These are phyloP conservation scores for Poeciliopsis paucimaculata DNA, from an alignment of 2,797 vertebrate genomes.

Conservation along the genomic window DNA sequence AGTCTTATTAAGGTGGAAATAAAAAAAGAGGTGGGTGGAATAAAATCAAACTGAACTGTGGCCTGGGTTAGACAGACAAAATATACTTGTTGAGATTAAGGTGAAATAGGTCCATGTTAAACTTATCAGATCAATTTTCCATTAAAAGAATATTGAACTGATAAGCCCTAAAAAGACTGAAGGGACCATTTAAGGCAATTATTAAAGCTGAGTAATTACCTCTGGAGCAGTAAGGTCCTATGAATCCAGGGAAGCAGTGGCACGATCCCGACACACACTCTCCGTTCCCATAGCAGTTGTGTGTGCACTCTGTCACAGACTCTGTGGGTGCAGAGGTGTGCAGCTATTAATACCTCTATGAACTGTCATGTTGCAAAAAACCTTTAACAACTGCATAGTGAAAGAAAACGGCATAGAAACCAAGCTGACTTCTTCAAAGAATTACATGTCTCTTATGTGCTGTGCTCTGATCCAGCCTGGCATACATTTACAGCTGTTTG, in stretches of 20 bases:
- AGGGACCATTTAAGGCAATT: constrained; percentile 11
- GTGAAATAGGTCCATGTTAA: constrained; percentile 1
- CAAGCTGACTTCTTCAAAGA: neutral
- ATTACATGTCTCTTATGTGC: constrained; percentile 51
- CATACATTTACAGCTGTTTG: constrained; percentile 70
- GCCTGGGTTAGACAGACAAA: neutral
- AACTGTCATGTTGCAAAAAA: constrained; percentile 39
- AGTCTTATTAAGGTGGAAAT: neutral
- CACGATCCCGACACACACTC: constrained; percentile 97
- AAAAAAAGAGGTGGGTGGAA: neutral
- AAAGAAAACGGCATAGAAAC: constrained; percentile 2
- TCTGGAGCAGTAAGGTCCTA: constrained; percentile 96
- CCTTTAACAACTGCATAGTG: constrained; percentile 45
- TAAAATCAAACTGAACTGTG: neutral
- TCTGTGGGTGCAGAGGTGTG: constrained; percentile 79
- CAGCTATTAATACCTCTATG: constrained; percentile 59
- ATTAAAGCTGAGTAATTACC: constrained; percentile 78
- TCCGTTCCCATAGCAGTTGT: constrained; percentile 97
- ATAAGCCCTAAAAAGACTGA: constrained; percentile 24
- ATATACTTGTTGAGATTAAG: neutral
- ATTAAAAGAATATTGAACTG: constrained; percentile 20
- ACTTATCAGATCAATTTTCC: constrained; percentile 26
- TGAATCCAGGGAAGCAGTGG: constrained; percentile 97
- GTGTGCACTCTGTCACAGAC: constrained; percentile 94
- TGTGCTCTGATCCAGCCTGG: constrained; percentile 28